phyloP scores from a whole-genome alignment of 2,113 vertebrate genomes.

The Psittacula cyanocephala region DNA sequence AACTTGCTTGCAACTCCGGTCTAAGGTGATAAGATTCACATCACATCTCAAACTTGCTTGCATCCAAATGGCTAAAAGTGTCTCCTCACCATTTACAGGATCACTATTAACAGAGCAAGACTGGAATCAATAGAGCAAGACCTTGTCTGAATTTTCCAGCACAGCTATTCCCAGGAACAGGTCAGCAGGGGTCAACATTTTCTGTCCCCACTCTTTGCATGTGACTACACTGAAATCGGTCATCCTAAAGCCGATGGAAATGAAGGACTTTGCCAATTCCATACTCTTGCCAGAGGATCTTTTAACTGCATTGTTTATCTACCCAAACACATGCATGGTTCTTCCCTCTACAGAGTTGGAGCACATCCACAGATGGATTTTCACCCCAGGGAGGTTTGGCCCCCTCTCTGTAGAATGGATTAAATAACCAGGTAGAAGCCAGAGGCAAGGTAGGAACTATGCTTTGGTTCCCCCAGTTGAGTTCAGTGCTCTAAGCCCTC shows the following conservation, averaged over 20 bases:
- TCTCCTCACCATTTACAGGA: background rate
- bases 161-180: background rate
- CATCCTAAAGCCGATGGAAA: background rate
- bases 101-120: background rate
- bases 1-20: background rate
- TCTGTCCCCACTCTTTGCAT: background rate
- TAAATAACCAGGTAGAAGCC: background rate
- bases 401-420: background rate
- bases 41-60: background rate
- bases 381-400: background rate
- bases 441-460: background rate
- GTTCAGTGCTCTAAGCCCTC: background rate
- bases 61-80: background rate
- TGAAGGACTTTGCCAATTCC: background rate
- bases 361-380: background rate
- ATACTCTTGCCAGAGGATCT: background rate
- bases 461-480: background rate
- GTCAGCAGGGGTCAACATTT: background rate
- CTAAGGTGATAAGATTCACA: background rate
- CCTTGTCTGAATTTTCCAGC: background rate
- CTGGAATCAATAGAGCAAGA: background rate
- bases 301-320: background rate
- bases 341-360: background rate
- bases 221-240: background rate
- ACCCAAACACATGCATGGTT: background rate